A percentile compares a stretch with the other conserved stretches of the same genome.
phyloP scores from a whole-genome alignment of 2,888 invertebrate genomes.

The Merodon equestris region DNA sequence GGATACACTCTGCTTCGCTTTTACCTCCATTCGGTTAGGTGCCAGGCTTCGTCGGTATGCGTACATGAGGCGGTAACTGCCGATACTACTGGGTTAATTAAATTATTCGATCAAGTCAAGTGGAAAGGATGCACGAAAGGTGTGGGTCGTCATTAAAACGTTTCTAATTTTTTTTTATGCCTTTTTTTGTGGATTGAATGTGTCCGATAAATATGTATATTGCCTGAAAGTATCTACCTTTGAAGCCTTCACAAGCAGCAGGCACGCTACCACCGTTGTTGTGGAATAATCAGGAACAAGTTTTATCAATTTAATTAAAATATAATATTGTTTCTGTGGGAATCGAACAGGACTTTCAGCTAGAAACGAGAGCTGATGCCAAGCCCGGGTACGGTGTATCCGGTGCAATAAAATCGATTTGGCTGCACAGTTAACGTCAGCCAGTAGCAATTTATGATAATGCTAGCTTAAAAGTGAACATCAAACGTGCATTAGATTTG shows the following conservation, averaged over 20 bases:
- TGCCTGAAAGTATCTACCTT: background rate
- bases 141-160: constrained; percentile 32
- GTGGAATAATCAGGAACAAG: constrained; percentile 29
- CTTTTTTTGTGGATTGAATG: constrained; percentile 15
- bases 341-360: too few species aligned
- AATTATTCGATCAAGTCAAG: constrained; percentile 56
- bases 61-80: constrained; percentile 15
- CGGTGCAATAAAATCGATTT: constrained; percentile 22
- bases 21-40: background rate
- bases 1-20: constrained; percentile 42
- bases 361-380: too few species aligned
- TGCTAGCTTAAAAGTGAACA: constrained; percentile 34
- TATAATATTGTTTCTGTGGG: constrained; percentile 24
- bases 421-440: constrained; percentile 17
- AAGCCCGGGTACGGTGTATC: too few species aligned
- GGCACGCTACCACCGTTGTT: background rate
- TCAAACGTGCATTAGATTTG: constrained; percentile 45
- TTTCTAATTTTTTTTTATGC: background rate
- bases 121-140: constrained; percentile 10
- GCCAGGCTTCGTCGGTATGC: constrained; percentile 3
- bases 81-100: constrained; percentile 60
- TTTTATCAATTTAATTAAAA: constrained; percentile 66
- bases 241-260: constrained; percentile 16
- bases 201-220: constrained; percentile 10
- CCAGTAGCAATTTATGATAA: constrained; percentile 39